Percentiles rank a stretch among this genome's conserved stretches.
These are phyloP conservation scores for Lagodon rhomboides DNA, from an alignment of 2,797 vertebrate species.

Conservation along the genomic window DNA sequence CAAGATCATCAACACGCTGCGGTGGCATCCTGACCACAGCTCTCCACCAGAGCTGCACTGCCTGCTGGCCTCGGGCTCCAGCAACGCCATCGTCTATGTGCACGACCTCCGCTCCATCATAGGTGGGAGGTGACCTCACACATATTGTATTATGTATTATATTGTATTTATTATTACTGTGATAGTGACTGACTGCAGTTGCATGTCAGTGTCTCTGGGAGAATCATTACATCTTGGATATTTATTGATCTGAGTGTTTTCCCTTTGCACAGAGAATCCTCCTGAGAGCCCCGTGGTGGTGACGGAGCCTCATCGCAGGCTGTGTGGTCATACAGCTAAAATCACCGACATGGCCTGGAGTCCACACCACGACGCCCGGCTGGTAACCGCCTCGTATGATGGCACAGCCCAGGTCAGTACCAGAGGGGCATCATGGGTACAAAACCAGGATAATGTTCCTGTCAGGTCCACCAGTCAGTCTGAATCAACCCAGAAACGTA, in stretches of 20 bases:
- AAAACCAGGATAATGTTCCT: not conserved
- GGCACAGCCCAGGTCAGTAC: slow-evolving; percentile 93
- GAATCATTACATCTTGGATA: no score
- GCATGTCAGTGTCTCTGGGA: not conserved
- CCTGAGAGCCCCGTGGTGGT: slow-evolving; percentile 85
- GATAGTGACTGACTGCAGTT: no score
- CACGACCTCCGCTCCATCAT: slow-evolving; percentile 88
- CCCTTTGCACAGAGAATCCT: slow-evolving; percentile 82
- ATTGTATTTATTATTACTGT: no score
- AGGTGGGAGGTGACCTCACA: slow-evolving; percentile 79
- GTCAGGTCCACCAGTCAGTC: not conserved
- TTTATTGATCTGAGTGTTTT: not conserved
- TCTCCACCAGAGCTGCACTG: slow-evolving; percentile 83
- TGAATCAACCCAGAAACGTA: not conserved
- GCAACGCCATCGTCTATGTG: slow-evolving; percentile 92
- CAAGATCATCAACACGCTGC: slow-evolving; percentile 94
- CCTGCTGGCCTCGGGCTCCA: slow-evolving; percentile 94
- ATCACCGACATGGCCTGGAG: slow-evolving; percentile 96
- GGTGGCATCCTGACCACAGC: slow-evolving; percentile 92
- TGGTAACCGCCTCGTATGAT: slow-evolving; percentile 94
- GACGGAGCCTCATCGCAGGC: slow-evolving; percentile 91
- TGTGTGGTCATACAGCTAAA: slow-evolving; percentile 94
- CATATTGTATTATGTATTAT: not conserved
- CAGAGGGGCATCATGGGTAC: not conserved
- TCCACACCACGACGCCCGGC: slow-evolving; percentile 91